phyloP scores from a whole-genome alignment of 2,797 vertebrate genomes.

The Propithecus deckenii region DNA sequence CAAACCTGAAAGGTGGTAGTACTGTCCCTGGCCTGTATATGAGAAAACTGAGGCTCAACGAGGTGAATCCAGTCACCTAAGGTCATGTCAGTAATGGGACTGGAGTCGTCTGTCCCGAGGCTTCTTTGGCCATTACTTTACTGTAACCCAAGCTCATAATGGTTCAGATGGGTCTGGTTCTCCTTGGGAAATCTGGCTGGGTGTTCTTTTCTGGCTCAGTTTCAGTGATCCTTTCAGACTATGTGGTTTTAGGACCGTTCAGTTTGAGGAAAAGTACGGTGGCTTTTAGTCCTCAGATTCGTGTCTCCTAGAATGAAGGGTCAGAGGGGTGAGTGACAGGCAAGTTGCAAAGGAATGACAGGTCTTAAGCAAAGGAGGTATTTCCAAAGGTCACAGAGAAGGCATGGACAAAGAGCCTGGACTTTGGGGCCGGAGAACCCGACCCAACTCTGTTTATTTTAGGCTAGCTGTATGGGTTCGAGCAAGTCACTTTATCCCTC shows the following conservation, averaged over 20 bases:
- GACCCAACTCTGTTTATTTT: not conserved
- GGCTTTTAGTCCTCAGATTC: not conserved
- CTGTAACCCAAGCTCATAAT: not conserved
- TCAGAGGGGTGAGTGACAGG: not conserved
- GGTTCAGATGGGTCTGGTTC: not conserved
- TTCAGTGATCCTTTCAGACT: slow-evolving; percentile 4
- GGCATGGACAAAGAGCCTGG: not conserved
- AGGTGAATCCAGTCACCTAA: not conserved
- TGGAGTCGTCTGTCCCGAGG: not conserved
- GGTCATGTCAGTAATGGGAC: not conserved
- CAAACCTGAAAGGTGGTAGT: not conserved
- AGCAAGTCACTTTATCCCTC: not conserved
- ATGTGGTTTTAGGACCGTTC: not conserved
- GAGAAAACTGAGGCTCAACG: not conserved
- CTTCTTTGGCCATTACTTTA: not conserved
- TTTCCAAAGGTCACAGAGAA: not conserved
- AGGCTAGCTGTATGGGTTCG: not conserved
- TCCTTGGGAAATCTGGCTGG: slow-evolving; percentile 1
- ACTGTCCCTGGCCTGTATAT: not conserved
- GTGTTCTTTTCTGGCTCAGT: not conserved
- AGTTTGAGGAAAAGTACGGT: not conserved
- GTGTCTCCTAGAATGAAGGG: not conserved
- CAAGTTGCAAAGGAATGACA: not conserved
- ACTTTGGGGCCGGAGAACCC: not conserved
- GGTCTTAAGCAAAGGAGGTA: not conserved